Percentiles rank a stretch among this genome's conserved stretches.
These are phyloP conservation scores for Agonopterix subpropinquella DNA, from an alignment of 2,888 invertebrate species.

Conservation along the genomic window DNA sequence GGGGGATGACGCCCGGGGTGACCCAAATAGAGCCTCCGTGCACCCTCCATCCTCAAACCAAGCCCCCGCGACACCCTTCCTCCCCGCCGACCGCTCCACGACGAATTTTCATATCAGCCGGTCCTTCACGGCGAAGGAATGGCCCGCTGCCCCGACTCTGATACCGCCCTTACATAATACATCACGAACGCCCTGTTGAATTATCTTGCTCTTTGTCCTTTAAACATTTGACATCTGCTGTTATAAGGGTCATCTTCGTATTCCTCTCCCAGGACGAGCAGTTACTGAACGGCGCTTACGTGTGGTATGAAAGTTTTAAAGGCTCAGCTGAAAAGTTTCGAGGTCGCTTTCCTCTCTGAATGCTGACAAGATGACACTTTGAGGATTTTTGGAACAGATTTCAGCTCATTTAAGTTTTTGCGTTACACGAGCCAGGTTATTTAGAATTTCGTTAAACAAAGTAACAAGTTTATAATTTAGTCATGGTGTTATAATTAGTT, in stretches of 20 bases:
- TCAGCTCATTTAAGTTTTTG: neutral
- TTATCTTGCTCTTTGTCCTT: slow-evolving; percentile 36
- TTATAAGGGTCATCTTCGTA: slow-evolving; percentile 4
- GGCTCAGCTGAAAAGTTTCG: slow-evolving; percentile 17
- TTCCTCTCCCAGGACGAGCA: neutral
- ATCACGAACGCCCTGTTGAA: slow-evolving; percentile 37
- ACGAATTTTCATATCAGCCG: slow-evolving; percentile 73
- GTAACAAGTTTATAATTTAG: neutral
- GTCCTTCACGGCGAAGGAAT: slow-evolving; percentile 58
- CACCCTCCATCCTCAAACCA: slow-evolving; percentile 47
- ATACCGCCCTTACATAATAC: slow-evolving; percentile 57
- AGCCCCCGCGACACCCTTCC: slow-evolving; percentile 27
- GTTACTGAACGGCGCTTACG: neutral
- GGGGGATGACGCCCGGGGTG: slow-evolving; percentile 73
- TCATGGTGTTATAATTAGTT: slow-evolving; percentile 3
- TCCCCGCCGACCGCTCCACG: slow-evolving; percentile 52
- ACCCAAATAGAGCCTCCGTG: slow-evolving; percentile 73
- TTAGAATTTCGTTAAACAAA: too few species aligned
- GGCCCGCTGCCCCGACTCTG: slow-evolving; percentile 38
- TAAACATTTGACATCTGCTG: slow-evolving; percentile 23
- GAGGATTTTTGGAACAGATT: slow-evolving; percentile 3
- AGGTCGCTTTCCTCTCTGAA: slow-evolving; percentile 13
- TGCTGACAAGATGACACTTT: slow-evolving; percentile 11
- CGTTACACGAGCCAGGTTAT: too few species aligned
- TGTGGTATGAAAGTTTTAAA: slow-evolving; percentile 16